Conservation (phyloP, 2,797 vertebrate genomes). For the Mycteria americana region DNA sequence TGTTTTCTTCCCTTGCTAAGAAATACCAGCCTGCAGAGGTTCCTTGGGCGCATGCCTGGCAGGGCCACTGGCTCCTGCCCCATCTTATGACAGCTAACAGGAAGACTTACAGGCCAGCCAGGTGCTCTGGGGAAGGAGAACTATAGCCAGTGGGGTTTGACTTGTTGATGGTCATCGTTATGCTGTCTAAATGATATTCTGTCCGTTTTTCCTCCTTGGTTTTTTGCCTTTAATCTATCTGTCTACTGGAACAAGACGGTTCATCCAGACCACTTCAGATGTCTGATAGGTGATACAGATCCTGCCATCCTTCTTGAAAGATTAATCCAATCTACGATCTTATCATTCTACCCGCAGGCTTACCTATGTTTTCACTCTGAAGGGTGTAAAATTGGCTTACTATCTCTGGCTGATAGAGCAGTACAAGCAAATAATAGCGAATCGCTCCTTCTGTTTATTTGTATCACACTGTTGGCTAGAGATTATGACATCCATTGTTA, state of each 20-base stretch:
- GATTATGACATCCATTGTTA: slow-evolving; percentile 40
- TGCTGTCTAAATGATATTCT: neutral
- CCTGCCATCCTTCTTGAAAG: neutral
- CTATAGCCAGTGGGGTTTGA: neutral
- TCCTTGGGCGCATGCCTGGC: rapidly evolving
- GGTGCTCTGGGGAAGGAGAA: neutral
- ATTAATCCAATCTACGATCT: slow-evolving; percentile 21
- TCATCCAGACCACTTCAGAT: slow-evolving; percentile 14
- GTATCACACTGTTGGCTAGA: neutral
- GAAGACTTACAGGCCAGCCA: neutral
- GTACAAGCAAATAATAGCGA: neutral
- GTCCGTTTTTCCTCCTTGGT: neutral
- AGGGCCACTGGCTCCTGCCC: neutral
- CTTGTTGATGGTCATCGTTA: neutral
- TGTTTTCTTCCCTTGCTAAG: neutral
- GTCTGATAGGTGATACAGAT: slow-evolving; percentile 7
- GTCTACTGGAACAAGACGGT: neutral
- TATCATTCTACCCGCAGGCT: slow-evolving; percentile 1
- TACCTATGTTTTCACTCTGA: slow-evolving; percentile 4
- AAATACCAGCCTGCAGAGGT: neutral
- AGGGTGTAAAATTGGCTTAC: slow-evolving; percentile 42
- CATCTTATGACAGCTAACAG: neutral
- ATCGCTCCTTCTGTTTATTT: slow-evolving; percentile 33
- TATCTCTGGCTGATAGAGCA: slow-evolving; percentile 4
- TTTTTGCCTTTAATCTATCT: neutral